Evolutionary conservation across 2,113 vertebrate genomes (phyloP).

Genomic region (Hydrochoerus hydrochaeris): DNA sequence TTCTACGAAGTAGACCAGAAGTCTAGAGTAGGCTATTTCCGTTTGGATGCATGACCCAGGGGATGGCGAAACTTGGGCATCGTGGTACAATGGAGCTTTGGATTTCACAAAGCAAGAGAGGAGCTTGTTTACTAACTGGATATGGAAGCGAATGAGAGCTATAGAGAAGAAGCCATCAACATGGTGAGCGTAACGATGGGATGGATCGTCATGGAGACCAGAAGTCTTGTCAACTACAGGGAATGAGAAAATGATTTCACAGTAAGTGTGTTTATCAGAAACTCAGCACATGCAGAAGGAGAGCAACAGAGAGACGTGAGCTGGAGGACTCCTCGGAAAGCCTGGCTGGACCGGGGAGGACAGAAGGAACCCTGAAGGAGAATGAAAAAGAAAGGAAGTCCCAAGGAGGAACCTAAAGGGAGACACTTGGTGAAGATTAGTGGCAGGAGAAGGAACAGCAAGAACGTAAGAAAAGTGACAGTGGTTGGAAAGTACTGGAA

Average conservation of each 20-base stretch:
- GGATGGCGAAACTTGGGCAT: background rate
- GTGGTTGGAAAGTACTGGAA: background rate
- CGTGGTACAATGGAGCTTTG: too few relatives aligned
- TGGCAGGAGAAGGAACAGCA: background rate
- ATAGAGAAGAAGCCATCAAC: background rate
- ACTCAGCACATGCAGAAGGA: background rate
- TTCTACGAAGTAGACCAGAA: background rate
- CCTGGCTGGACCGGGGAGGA: background rate
- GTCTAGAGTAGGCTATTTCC: background rate
- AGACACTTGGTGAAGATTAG: too few relatives aligned
- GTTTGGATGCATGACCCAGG: background rate
- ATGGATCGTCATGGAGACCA: background rate
- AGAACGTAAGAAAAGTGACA: background rate
- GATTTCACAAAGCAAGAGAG: background rate
- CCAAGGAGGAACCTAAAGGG: background rate
- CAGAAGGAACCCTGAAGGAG: background rate
- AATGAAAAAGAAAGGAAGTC: background rate
- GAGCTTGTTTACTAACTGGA: background rate
- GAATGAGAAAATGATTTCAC: background rate
- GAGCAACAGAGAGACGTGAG: background rate
- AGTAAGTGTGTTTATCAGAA: too few relatives aligned
- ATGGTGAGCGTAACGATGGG: background rate
- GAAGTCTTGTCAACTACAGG: background rate
- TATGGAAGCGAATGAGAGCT: background rate
- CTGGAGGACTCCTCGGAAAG: background rate